phyloP scores from a whole-genome alignment of 2,797 vertebrate species.

The Sciaenops ocellatus region DNA sequence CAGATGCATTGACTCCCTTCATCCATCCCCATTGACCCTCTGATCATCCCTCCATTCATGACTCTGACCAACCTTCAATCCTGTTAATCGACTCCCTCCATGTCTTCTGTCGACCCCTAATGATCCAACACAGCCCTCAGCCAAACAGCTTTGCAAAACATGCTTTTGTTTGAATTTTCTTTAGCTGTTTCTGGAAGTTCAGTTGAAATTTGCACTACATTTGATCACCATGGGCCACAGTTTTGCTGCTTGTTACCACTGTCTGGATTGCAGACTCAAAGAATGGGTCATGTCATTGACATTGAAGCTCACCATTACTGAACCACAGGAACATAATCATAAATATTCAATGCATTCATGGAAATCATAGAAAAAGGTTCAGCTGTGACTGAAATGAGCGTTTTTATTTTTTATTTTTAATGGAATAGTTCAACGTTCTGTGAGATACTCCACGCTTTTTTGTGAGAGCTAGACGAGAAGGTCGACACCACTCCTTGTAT shows the following conservation, averaged over 20 bases:
- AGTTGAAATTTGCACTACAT: not conserved
- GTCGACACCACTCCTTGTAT: no score
- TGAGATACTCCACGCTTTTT: not conserved
- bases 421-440: not conserved
- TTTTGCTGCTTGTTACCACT: not conserved
- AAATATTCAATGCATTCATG: not conserved
- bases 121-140: not conserved
- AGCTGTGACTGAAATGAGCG: not conserved
- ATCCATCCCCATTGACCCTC: no score
- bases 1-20: no score
- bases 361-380: not conserved
- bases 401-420: not conserved
- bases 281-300: slow-evolving; percentile 8
- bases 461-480: no score
- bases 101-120: no score
- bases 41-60: no score
- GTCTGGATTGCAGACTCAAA: not conserved
- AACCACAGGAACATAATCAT: not conserved
- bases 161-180: not conserved
- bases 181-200: not conserved
- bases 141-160: not conserved
- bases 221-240: not conserved
- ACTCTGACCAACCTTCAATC: no score
- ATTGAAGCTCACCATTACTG: slow-evolving; percentile 5
- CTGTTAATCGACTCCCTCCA: no score